phyloP scores from a whole-genome alignment of 2,888 invertebrate species.

The Nezara viridula region DNA sequence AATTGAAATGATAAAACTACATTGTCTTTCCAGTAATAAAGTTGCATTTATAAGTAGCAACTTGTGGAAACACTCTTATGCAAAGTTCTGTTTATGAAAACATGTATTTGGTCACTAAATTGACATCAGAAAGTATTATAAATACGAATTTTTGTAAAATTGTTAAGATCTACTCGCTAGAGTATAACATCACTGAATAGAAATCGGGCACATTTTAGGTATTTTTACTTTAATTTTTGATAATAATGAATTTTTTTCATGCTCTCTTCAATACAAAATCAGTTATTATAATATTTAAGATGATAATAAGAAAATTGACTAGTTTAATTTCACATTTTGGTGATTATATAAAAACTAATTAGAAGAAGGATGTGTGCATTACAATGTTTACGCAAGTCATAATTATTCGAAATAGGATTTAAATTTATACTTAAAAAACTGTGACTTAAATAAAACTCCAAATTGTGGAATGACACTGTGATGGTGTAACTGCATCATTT shows the following conservation, averaged over 20 bases:
- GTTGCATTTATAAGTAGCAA: conserved; percentile 47
- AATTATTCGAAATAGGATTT: background rate
- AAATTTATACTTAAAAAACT: background rate
- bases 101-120: background rate
- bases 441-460: background rate
- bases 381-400: background rate
- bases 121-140: background rate
- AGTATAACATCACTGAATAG: conserved; percentile 31
- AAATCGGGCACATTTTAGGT: conserved; percentile 1
- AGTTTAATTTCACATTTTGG: background rate
- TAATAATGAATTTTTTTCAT: background rate
- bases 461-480: background rate
- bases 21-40: conserved; percentile 46
- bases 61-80: conserved; percentile 17
- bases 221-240: background rate
- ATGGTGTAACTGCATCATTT: background rate
- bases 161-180: background rate
- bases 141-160: background rate
- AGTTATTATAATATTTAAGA: background rate
- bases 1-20: conserved; percentile 51
- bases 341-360: background rate
- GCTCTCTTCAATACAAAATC: background rate
- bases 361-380: background rate
- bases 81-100: background rate
- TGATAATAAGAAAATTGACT: background rate